A percentile compares a stretch with the other conserved stretches of the same genome.
Conservation (phyloP, 37 sponge, comb jelly and placozoan species). For the Ephydatia muelleri region DNA sequence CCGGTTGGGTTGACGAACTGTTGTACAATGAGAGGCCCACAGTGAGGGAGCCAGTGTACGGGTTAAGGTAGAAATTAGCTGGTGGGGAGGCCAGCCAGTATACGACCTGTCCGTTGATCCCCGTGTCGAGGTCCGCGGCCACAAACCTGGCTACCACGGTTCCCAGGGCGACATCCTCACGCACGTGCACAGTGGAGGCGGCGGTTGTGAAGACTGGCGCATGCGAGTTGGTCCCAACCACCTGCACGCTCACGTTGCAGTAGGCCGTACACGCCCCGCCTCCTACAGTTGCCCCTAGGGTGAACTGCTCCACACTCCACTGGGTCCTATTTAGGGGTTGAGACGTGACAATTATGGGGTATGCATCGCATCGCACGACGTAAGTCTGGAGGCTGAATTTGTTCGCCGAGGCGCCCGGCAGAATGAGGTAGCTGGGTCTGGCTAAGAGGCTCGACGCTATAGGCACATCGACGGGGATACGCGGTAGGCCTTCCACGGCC, state of each 20-base stretch:
- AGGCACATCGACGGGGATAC: neutral
- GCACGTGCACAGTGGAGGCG: neutral
- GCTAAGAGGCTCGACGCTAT: neutral
- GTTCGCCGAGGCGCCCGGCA: neutral
- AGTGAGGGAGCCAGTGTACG: constrained; percentile 29
- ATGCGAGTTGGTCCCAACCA: constrained; percentile 58
- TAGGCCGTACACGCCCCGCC: neutral
- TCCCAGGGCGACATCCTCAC: constrained; percentile 11
- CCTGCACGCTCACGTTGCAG: constrained; percentile 33
- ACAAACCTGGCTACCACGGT: constrained; percentile 19
- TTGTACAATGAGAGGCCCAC: constrained; percentile 6
- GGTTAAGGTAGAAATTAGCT: constrained; percentile 21
- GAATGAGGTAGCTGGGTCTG: constrained; percentile 22
- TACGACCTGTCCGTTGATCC: constrained; percentile 24
- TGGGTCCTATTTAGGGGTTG: constrained; percentile 9
- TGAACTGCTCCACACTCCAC: constrained; percentile 16
- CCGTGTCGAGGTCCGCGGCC: constrained; percentile 44
- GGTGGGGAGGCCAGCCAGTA: constrained; percentile 4
- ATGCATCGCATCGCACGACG: constrained; percentile 5
- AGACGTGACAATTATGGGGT: constrained; percentile 20
- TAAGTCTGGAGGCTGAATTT: constrained; percentile 12
- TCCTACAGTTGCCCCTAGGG: constrained; percentile 33
- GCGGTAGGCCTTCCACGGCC: constrained; percentile 32
- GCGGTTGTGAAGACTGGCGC: constrained; percentile 28
- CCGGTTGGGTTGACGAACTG: neutral